Evolutionary conservation across 1,140 invertebrate genomes (phyloP).

Genomic region (Drusus annulatus): DNA sequence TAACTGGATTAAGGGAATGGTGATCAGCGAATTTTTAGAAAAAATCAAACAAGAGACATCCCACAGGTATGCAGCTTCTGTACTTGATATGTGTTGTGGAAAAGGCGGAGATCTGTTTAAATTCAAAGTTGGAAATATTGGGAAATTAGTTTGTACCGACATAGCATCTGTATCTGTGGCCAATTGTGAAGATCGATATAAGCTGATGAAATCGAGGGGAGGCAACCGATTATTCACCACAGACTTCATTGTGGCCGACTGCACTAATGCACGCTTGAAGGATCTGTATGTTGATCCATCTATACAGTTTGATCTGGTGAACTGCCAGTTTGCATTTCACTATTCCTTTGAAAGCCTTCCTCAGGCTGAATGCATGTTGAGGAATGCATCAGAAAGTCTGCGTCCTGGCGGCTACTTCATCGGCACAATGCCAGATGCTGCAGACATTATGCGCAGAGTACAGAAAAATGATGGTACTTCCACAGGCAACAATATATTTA

Average conservation of each 20-base stretch:
- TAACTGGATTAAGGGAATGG: conserved; percentile 97
- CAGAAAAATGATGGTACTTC: conserved; percentile 73
- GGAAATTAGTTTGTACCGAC: conserved; percentile 94
- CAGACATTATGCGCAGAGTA: conserved; percentile 86
- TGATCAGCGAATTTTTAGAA: conserved; percentile 79
- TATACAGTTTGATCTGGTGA: conserved; percentile 90
- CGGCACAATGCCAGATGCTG: conserved; percentile 94
- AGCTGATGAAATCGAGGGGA: conserved; percentile 71
- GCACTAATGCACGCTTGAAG: conserved; percentile 86
- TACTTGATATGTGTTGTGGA: conserved; percentile 88
- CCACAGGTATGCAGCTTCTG: conserved; percentile 74
- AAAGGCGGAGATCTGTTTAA: conserved; percentile 98
- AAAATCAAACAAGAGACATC: conserved; percentile 68
- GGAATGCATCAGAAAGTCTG: conserved; percentile 92
- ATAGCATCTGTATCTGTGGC: conserved; percentile 94
- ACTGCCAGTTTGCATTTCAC: conserved; percentile 98
- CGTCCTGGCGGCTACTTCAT: conserved; percentile 95
- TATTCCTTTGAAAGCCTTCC: conserved; percentile 94
- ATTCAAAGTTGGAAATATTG: conserved; percentile 90
- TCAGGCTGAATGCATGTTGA: conserved; percentile 95
- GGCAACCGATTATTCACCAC: conserved; percentile 79
- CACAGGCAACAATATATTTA: conserved; percentile 93
- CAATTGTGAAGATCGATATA: conserved; percentile 84
- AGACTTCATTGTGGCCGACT: conserved; percentile 94
- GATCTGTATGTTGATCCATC: conserved; percentile 81